Evolutionary conservation across 2,797 vertebrate species (phyloP).

Genomic region (Micromesistius poutassou): DNA sequence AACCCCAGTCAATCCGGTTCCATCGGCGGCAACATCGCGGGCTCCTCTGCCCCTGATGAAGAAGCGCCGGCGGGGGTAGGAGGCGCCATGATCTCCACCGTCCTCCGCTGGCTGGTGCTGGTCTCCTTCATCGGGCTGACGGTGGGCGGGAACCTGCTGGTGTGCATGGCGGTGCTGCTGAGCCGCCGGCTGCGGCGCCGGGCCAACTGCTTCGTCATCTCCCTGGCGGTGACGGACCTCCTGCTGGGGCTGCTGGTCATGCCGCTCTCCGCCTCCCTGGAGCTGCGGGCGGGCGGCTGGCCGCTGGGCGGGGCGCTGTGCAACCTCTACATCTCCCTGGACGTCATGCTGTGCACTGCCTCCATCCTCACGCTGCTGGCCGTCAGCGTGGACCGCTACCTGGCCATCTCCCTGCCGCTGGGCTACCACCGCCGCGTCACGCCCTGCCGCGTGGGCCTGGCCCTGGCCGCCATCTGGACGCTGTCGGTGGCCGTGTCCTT

Average conservation of each 20-base stretch:
- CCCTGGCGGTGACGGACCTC: slow-evolving; percentile 88
- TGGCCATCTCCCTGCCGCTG: slow-evolving; percentile 84
- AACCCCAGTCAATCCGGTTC: not conserved
- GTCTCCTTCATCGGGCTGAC: slow-evolving; percentile 77
- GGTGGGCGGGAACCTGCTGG: slow-evolving; percentile 84
- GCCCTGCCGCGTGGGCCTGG: slow-evolving; percentile 72
- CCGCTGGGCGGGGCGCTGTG: slow-evolving; percentile 78
- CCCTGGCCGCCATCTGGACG: slow-evolving; percentile 81
- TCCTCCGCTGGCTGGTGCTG: slow-evolving; percentile 72
- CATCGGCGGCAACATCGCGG: not conserved
- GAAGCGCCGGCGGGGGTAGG: slow-evolving; percentile 4
- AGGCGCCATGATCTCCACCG: slow-evolving; percentile 56
- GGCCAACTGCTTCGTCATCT: slow-evolving; percentile 89
- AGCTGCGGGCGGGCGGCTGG: slow-evolving; percentile 78
- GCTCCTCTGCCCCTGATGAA: not conserved
- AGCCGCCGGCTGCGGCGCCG: slow-evolving; percentile 81
- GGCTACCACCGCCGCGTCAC: slow-evolving; percentile 83
- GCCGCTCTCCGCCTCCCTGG: slow-evolving; percentile 83
- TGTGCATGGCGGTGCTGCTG: slow-evolving; percentile 86
- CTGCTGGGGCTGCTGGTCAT: slow-evolving; percentile 88
- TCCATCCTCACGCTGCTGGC: slow-evolving; percentile 92
- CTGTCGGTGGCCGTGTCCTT: slow-evolving; percentile 90
- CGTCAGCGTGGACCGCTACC: slow-evolving; percentile 92
- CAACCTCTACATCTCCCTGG: slow-evolving; percentile 87
- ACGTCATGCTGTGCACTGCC: slow-evolving; percentile 86